Evolutionary conservation across 1,140 invertebrate genomes (phyloP), one percentile per base, ranked within the genome.

Genomic region (Leptinotarsa texana): DNA sequence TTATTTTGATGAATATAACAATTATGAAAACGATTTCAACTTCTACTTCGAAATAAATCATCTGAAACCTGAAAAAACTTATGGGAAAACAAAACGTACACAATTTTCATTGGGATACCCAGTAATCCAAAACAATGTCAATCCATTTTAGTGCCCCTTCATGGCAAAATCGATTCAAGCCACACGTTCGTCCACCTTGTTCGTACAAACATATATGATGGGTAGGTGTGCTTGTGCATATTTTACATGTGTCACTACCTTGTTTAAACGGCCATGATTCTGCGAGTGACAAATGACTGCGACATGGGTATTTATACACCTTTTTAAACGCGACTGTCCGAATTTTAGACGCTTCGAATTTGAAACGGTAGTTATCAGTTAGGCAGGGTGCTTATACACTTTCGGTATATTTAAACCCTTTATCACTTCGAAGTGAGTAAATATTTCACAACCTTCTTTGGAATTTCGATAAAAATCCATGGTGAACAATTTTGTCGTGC

Each of bases 181-280:
- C 33, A 42, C n/a, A 8, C 63, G 63, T 63, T 24, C 27, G 65
- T 33, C 65, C 65, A 67, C 65, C 65, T 42, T 67, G 24, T 67
- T n/a, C 65, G 22, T 57, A 57, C 76, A 73, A 78, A 80, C 75
- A 78, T 78, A 63, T 69, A 75, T 75, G 75, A 76, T 70, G 74
- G 75, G 75, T 77, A 81, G 78, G 80, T 81, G 80, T 82, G 81
- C 80, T 77, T 73, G 73, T 81, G 81, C 81, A 82, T 82, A 82
- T 82, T 81, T 82, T 82, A 82, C 81, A 79, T 77, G 80, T 81
- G 81, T 82, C 81, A 80, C 76, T 81, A 80, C 78, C 81, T 80
- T 81, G 81, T 82, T 82, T 82, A 80, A 82, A 78, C 77, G 75
- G 69, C 77, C 81, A 79, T 82, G 81, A 82, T 81, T 82, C 74